Evolutionary conservation across 2,113 vertebrate species (phyloP), one percentile per base, ranked within the genome.

Genomic region (Alligator sinensis): DNA sequence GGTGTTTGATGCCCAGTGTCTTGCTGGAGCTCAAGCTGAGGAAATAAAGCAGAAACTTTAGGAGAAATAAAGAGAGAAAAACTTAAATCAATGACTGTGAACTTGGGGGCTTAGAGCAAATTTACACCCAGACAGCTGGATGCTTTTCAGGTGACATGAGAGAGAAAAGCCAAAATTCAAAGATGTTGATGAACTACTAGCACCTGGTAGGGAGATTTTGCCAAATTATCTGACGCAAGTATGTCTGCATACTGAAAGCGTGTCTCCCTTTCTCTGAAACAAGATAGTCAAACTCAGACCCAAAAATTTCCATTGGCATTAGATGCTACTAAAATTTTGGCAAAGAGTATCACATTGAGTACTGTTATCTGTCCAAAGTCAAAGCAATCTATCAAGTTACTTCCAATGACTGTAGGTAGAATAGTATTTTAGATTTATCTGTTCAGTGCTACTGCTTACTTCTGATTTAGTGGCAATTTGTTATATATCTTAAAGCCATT

Each of bases 71-170:
- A 57, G n/a, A 11, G 11, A 62, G 28, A 81, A 3, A 68, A 30
- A n/a, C n/a, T 30, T 64, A 60, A 14, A 64, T 74, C 63, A 77
- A 58, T 16, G 63, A 66, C 63, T 62, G 11, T 70, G 47, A 88
- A 59, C 16, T 79, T 79, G 47, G 84, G 89, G 70, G 14, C 84
- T 92, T 78, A 87, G 63, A 68, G 72, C 80, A 92, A 81, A 90
- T 85, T 81, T 78, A 77, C 38, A n/a, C 34, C 27, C 77, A 68
- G 84, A 64, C 5, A 58, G 38, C 21, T 75, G 77, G 59, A 80
- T 85, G 38, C n/a, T 88, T 4, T 55, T 60, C 72, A 82, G 59
- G 16, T 55, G 27, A 80, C 80, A 64, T 12, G 55, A 61, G 76
- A 84, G 30, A 70, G 80, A 70, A 85, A 34, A 74, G 70, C 1